phyloP scores from a whole-genome alignment of 1,140 invertebrate genomes.

The Drosophila kohkoa region DNA sequence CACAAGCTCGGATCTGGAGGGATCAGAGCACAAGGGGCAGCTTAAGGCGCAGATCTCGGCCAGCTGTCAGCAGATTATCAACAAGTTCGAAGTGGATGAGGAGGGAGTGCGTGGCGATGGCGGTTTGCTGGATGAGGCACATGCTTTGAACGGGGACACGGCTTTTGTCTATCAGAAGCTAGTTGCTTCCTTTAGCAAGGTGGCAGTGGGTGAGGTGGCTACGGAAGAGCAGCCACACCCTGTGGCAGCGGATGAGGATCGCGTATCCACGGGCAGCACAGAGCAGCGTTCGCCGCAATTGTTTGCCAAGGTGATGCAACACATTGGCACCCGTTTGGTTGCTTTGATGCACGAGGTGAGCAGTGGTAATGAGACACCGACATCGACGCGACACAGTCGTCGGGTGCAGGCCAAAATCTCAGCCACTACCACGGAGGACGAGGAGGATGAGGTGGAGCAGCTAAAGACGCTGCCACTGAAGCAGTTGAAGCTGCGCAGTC shows the following conservation, averaged over 20 bases:
- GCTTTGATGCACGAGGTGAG: conserved; percentile 97
- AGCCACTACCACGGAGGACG: conserved; percentile 92
- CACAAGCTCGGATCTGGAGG: conserved; percentile 94
- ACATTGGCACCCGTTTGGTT: conserved; percentile 94
- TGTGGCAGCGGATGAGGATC: conserved; percentile 45
- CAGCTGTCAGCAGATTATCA: conserved; percentile 94
- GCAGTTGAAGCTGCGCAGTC: conserved; percentile 86
- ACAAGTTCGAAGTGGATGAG: conserved; percentile 89
- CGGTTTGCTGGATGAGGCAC: conserved; percentile 86
- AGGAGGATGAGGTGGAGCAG: conserved; percentile 86
- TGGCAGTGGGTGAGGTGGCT: conserved; percentile 85
- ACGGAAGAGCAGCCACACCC: neutral
- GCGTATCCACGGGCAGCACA: conserved; percentile 38
- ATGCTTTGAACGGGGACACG: conserved; percentile 88
- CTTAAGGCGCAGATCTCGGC: conserved; percentile 94
- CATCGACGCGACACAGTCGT: conserved; percentile 84
- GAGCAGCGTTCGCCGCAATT: conserved; percentile 93
- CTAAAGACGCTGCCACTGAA: conserved; percentile 86
- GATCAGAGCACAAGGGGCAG: conserved; percentile 88
- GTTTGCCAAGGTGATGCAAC: conserved; percentile 96
- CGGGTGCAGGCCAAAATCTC: conserved; percentile 87
- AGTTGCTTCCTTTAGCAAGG: conserved; percentile 92
- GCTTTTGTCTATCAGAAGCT: conserved; percentile 93
- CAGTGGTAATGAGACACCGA: conserved; percentile 87
- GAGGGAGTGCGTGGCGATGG: conserved; percentile 87